Conservation (phyloP, 2,797 vertebrate genomes). For the Anniella stebbinsi region DNA sequence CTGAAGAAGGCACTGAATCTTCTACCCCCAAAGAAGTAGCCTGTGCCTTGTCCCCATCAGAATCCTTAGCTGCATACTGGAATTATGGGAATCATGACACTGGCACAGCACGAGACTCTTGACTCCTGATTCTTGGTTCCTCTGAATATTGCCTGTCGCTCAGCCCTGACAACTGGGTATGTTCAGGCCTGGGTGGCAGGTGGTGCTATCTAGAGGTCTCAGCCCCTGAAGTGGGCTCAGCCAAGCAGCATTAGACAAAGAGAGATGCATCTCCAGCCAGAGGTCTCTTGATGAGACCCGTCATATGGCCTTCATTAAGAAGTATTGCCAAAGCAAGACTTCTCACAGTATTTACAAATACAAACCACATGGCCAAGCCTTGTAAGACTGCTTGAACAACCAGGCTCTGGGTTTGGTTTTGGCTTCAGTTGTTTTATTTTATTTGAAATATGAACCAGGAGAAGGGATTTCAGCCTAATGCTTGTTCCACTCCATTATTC, state of each 20-base stretch:
- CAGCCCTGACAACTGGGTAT: background rate
- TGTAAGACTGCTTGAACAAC: constrained; percentile 75
- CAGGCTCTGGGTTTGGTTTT: constrained; percentile 66
- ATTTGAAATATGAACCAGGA: constrained; percentile 77
- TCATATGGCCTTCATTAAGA: constrained; percentile 79
- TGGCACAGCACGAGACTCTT: too few relatives aligned
- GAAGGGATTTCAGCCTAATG: constrained; percentile 73
- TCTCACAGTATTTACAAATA: constrained; percentile 81
- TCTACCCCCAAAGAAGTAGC: too few relatives aligned
- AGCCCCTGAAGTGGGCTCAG: constrained; percentile 39
- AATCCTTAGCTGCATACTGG: too few relatives aligned
- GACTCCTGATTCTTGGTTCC: too few relatives aligned
- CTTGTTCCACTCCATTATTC: constrained; percentile 69
- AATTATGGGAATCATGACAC: too few relatives aligned
- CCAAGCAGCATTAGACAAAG: constrained; percentile 61
- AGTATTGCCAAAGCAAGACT: constrained; percentile 78
- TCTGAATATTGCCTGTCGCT: background rate
- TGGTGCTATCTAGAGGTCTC: background rate
- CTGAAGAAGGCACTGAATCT: too few relatives aligned
- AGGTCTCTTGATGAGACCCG: constrained; percentile 59
- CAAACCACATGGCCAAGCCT: constrained; percentile 76
- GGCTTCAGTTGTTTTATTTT: constrained; percentile 55
- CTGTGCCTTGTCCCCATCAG: too few relatives aligned
- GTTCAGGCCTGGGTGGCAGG: background rate
- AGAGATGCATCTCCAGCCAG: constrained; percentile 54